Conservation (phyloP, 2,113 vertebrate genomes). For the Ursus arctos region DNA sequence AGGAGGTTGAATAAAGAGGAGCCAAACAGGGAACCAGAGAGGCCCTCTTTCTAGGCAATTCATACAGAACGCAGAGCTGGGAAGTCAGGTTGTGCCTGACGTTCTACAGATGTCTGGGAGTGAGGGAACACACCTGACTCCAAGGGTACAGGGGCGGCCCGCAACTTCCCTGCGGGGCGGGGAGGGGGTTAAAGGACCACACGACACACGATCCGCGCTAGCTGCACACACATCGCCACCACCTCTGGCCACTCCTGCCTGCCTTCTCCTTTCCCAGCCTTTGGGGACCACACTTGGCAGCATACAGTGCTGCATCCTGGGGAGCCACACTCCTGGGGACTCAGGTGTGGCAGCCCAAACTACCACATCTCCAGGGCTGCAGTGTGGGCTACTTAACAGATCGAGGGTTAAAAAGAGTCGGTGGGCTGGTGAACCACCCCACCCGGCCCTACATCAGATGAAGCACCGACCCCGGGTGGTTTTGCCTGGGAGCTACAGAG, state of each 20-base stretch:
- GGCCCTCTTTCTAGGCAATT: constrained; percentile 84
- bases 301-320: background rate
- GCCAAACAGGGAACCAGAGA: constrained; percentile 72
- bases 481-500: constrained; percentile 82
- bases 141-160: constrained; percentile 45
- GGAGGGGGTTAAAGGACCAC: background rate
- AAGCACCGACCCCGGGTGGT: constrained; percentile 81
- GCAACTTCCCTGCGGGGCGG: background rate
- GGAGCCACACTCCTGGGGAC: background rate
- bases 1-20: constrained; percentile 84
- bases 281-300: background rate
- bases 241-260: background rate
- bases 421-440: constrained; percentile 80
- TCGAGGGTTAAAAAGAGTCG: constrained; percentile 82
- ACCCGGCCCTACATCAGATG: constrained; percentile 87
- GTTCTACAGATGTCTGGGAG: constrained; percentile 81
- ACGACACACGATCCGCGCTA: background rate
- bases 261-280: background rate
- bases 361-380: background rate
- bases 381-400: constrained; percentile 61
- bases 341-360: background rate
- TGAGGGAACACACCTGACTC: constrained; percentile 42
- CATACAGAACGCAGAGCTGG: constrained; percentile 81
- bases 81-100: constrained; percentile 64
- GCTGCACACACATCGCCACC: background rate